Conservation (phyloP, 2,113 vertebrate genomes). For the Phrynocephalus versicolor region DNA sequence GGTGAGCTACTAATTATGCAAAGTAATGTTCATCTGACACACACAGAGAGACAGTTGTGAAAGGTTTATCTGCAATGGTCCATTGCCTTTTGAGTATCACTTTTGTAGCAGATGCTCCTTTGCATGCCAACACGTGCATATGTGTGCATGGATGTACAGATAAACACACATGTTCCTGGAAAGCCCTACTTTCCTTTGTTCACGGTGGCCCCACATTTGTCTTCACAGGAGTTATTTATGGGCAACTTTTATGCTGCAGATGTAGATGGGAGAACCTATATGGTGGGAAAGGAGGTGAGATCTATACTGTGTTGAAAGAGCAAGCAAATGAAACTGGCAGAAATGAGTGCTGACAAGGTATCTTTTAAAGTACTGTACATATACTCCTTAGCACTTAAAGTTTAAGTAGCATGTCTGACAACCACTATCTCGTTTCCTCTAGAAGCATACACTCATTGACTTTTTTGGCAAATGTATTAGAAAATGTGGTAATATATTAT, state of each 20-base stretch:
- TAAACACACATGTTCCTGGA: too few relatives aligned
- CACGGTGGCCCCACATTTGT: background rate
- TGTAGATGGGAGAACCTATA: background rate
- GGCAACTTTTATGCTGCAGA: background rate
- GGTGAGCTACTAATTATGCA: background rate
- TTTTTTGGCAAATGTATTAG: slow-evolving; percentile 49
- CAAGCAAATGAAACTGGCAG: background rate
- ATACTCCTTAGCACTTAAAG: background rate
- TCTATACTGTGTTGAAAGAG: background rate
- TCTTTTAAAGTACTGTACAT: slow-evolving; percentile 19
- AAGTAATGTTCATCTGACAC: background rate
- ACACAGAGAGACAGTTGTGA: background rate
- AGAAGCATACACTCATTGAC: slow-evolving; percentile 22
- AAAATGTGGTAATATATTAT: slow-evolving; percentile 53
- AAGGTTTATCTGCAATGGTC: background rate
- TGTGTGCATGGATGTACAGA: too few relatives aligned
- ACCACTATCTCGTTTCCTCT: slow-evolving; percentile 32
- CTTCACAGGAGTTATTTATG: background rate
- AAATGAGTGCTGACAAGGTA: background rate
- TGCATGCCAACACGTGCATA: background rate
- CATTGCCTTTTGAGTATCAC: background rate
- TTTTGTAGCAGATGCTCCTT: background rate
- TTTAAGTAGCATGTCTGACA: slow-evolving; percentile 43
- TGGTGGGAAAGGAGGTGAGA: background rate
- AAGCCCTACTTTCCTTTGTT: background rate